These are phyloP conservation scores for Turritopsis dohrnii DNA, from an alignment of 30 jellyfish, hydroid and myxozoan species.

Conservation along the genomic window DNA sequence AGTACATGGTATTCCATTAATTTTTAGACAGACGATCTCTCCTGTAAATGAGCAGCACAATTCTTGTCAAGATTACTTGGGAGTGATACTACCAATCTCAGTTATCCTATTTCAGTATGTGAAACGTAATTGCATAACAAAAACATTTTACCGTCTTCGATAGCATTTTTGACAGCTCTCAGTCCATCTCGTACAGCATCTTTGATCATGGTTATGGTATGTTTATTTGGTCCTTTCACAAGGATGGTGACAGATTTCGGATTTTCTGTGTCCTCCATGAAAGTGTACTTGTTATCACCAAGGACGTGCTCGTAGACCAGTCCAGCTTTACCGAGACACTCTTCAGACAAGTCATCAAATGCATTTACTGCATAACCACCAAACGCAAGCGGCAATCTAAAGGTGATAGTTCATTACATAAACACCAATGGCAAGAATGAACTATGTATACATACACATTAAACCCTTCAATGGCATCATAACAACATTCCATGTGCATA, in stretches of 20 bases:
- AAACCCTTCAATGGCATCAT: too few relatives aligned
- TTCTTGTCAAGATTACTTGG: too few relatives aligned
- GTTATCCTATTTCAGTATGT: too few relatives aligned
- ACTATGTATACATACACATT: too few relatives aligned
- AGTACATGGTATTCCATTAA: too few relatives aligned
- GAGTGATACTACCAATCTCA: too few relatives aligned
- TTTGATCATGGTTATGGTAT: constrained; percentile 92
- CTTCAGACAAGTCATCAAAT: constrained; percentile 83
- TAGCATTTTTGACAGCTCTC: constrained; percentile 97
- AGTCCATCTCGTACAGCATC: constrained; percentile 99
- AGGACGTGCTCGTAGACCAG: constrained; percentile 88
- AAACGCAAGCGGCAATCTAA: constrained; percentile 80
- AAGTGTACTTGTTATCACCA: constrained; percentile 93
- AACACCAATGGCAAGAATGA: background rate
- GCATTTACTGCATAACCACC: constrained; percentile 98
- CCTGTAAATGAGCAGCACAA: too few relatives aligned
- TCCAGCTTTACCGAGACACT: constrained; percentile 98
- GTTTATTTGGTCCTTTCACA: constrained; percentile 98
- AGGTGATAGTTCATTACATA: background rate
- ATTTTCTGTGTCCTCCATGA: constrained; percentile 84
- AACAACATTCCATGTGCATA: too few relatives aligned
- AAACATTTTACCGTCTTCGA: constrained; percentile 95
- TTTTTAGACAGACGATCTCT: too few relatives aligned
- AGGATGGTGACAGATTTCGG: constrained; percentile 91
- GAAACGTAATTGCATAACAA: too few relatives aligned